A percentile compares a stretch with the other conserved stretches of the same genome.
These are phyloP conservation scores for Ibycter americanus DNA, from an alignment of 2,797 vertebrate genomes.

Conservation along the genomic window DNA sequence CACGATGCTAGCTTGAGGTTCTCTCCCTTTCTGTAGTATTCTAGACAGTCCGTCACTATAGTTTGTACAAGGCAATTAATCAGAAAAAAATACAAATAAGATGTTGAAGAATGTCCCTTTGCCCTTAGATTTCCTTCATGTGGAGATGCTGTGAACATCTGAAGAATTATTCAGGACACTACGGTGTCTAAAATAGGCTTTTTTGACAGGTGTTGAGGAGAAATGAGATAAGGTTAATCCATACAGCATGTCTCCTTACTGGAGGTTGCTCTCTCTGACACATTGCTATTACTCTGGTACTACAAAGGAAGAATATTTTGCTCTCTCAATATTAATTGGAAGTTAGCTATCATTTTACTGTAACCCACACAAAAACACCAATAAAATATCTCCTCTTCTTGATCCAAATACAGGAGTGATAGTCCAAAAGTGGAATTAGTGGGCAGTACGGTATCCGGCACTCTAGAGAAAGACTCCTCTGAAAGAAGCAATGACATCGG, in stretches of 20 bases:
- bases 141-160: conserved; percentile 50
- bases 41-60: background rate
- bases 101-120: background rate
- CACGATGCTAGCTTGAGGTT: background rate
- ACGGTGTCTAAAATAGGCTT: conserved; percentile 74
- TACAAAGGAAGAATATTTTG: conserved; percentile 14
- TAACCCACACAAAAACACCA: conserved; percentile 24
- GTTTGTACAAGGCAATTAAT: background rate
- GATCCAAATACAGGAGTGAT: conserved; percentile 84
- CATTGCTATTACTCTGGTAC: background rate
- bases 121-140: conserved; percentile 1
- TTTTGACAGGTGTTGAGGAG: conserved; percentile 74
- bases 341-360: background rate
- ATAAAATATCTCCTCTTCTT: conserved; percentile 70
- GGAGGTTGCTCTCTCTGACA: conserved; percentile 42
- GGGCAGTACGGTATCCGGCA: conserved; percentile 76
- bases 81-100: background rate
- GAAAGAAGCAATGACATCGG: conserved; percentile 92
- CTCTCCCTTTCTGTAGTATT: background rate
- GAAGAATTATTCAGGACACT: conserved; percentile 49
- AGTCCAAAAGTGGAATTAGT: conserved; percentile 89
- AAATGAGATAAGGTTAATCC: conserved; percentile 74
- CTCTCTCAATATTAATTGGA: conserved; percentile 4
- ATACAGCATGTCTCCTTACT: conserved; percentile 47
- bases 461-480: conserved; percentile 86